Percentiles rank a stretch among this genome's conserved stretches.
These are phyloP conservation scores for Beroe ovata DNA, from an alignment of 37 sponge, comb jelly and placozoan species.

Conservation along the genomic window DNA sequence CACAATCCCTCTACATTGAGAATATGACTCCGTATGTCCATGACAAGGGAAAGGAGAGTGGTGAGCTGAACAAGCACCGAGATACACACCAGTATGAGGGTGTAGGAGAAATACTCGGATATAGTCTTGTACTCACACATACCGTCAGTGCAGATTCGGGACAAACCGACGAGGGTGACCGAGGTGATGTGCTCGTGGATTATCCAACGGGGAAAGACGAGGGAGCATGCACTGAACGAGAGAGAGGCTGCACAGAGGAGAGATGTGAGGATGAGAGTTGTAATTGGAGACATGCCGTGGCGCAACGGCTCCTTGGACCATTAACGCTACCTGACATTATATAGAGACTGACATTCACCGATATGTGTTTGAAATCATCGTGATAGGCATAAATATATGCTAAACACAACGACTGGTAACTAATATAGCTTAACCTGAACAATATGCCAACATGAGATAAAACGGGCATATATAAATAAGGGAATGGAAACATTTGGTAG, in stretches of 20 bases:
- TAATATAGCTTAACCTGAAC: too few species aligned
- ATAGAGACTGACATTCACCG: too few species aligned
- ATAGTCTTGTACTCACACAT: background rate
- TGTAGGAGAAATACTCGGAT: conserved; percentile 39
- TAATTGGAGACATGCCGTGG: background rate
- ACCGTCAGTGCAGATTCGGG: conserved; percentile 33
- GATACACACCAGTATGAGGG: conserved; percentile 33
- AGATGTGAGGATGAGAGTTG: background rate
- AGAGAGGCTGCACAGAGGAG: background rate
- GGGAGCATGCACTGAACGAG: conserved; percentile 2
- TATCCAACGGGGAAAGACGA: conserved; percentile 18
- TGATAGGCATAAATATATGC: too few species aligned
- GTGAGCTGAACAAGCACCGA: conserved; percentile 3
- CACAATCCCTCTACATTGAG: conserved; percentile 25
- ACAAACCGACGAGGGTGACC: background rate
- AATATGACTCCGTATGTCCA: background rate
- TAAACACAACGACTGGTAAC: too few species aligned
- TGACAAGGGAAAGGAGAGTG: conserved; percentile 7
- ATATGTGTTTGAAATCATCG: too few species aligned
- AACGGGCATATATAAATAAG: too few species aligned
- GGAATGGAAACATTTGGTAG: too few species aligned
- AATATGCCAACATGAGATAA: too few species aligned
- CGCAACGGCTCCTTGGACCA: too few species aligned
- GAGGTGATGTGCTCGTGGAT: background rate
- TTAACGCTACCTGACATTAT: too few species aligned